phyloP scores from a whole-genome alignment of 2,113 vertebrate species.

The Gnathonemus echidnorhynchus region DNA sequence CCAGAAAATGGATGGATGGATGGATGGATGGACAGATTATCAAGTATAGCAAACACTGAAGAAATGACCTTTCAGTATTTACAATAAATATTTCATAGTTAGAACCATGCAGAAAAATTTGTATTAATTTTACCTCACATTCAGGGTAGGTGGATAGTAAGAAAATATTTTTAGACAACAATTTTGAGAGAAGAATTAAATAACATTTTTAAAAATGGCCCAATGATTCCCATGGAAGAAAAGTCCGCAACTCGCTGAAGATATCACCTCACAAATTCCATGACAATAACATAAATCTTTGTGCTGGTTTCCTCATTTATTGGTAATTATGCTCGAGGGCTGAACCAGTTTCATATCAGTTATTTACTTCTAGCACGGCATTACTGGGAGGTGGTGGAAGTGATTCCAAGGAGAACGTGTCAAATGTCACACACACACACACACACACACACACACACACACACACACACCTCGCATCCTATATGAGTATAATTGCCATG shows the following conservation, averaged over 20 bases:
- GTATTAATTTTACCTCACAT: not conserved
- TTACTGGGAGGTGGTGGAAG: not conserved
- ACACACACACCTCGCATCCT: not conserved
- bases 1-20: no score
- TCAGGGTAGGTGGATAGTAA: not conserved
- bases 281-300: not conserved
- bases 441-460: no score
- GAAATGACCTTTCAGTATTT: not conserved
- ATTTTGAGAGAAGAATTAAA: not conserved
- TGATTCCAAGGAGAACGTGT: not conserved
- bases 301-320: not conserved
- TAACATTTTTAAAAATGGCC: not conserved
- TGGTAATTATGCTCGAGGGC: not conserved
- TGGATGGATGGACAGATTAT: not conserved
- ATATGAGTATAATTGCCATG: not conserved
- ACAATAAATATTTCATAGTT: not conserved
- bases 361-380: not conserved
- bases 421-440: not conserved
- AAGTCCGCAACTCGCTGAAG: not conserved
- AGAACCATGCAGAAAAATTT: not conserved
- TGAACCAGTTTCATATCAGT: not conserved
- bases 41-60: not conserved
- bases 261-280: not conserved
- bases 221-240: not conserved
- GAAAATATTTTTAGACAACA: not conserved